These are phyloP conservation scores for Choreutis nemorana DNA, from an alignment of 2,888 invertebrate species.

Conservation along the genomic window DNA sequence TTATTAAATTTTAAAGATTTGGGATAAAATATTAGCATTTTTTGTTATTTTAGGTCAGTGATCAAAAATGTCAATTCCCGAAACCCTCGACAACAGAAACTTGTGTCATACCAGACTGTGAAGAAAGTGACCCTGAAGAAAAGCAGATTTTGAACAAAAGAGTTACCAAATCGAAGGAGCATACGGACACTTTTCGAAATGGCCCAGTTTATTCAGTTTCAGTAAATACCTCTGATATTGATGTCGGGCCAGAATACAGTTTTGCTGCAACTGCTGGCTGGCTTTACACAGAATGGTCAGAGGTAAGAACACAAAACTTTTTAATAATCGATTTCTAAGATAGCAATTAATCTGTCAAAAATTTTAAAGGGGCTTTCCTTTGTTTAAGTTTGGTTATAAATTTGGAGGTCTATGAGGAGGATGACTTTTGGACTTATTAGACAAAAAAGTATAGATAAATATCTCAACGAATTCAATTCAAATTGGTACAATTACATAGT, in stretches of 20 bases:
- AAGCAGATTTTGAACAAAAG: slow-evolving; percentile 27
- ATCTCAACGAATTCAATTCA: neutral
- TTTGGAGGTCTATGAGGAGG: no score
- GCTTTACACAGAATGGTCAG: slow-evolving; percentile 68
- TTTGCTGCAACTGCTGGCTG: slow-evolving; percentile 50
- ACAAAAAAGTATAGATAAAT: neutral
- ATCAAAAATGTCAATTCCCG: slow-evolving; percentile 38
- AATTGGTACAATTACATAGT: no score
- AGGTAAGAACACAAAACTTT: no score
- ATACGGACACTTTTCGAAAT: slow-evolving; percentile 40
- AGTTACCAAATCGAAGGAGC: slow-evolving; percentile 23
- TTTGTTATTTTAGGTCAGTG: slow-evolving; percentile 34
- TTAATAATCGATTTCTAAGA: no score
- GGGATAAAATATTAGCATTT: neutral
- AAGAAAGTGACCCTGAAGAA: slow-evolving; percentile 16
- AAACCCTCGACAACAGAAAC: slow-evolving; percentile 36
- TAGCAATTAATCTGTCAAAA: no score
- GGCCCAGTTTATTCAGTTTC: slow-evolving; percentile 47
- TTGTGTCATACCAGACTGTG: slow-evolving; percentile 43
- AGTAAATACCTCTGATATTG: slow-evolving; percentile 35
- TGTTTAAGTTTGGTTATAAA: no score
- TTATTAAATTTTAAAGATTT: slow-evolving; percentile 1
- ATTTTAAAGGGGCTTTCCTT: no score
- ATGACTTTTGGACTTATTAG: neutral
- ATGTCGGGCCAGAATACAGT: slow-evolving; percentile 48